Percentiles rank a stretch among this genome's conserved stretches.
Conservation (phyloP, 2,113 vertebrate species). For the Apteryx mantelli region DNA sequence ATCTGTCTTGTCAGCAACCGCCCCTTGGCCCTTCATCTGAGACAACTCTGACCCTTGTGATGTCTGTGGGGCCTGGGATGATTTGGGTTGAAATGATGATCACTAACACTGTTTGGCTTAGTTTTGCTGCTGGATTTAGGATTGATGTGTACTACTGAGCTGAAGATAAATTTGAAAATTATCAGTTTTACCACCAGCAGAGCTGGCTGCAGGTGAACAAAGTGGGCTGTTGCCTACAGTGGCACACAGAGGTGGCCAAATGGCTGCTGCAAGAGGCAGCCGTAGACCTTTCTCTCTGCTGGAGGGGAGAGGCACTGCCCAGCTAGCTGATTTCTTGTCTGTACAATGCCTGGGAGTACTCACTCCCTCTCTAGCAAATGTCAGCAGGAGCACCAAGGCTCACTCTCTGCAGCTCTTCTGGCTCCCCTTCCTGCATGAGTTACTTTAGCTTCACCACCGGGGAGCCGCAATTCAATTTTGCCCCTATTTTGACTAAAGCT, state of each 20-base stretch:
- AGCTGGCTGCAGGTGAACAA: neutral
- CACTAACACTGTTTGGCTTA: neutral
- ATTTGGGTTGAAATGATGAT: neutral
- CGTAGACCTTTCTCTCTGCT: too few species aligned
- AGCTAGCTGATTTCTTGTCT: neutral
- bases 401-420: neutral
- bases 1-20: neutral
- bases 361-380: neutral
- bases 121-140: neutral
- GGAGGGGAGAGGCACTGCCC: neutral
- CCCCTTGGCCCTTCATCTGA: neutral
- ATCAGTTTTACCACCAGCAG: neutral
- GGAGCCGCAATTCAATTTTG: neutral
- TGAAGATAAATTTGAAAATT: neutral
- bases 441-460: neutral
- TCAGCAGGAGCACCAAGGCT: neutral
- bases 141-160: neutral
- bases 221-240: neutral
- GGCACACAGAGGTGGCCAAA: neutral
- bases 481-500: neutral
- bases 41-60: too few species aligned
- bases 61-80: neutral
- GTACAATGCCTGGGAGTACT: neutral
- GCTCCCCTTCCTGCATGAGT: neutral
- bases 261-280: neutral